Evolutionary conservation across 2,113 vertebrate species (phyloP), one percentile per base, ranked within the genome.

Genomic region (Murina feae): DNA sequence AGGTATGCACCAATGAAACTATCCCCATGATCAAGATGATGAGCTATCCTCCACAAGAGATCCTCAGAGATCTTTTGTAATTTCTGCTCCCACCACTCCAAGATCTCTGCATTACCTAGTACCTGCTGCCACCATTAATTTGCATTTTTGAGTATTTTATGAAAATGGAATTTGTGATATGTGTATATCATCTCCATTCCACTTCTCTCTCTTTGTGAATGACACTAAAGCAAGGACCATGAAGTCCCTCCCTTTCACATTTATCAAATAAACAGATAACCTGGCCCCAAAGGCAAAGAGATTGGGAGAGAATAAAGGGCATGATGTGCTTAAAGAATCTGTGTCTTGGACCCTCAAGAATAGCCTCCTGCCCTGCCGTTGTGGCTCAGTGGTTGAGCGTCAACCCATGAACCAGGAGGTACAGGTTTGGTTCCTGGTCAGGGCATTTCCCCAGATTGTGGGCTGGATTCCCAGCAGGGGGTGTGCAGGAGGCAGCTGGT

Each of bases 241-340:
- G 32, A 81, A 90, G 78, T 44, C 37, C 13, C 10, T n/a, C 49
- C 14, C 63, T 71, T 91, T 95, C 47, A 79, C 32, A 58, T 74
- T 68, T 76, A 35, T 39, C 78, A 76, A 76, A 49, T 68, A 89
- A 94, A 96, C 21, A 87, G 25, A 28, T 60, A 60, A 42, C 32
- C 84, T 21, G 71, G 17, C 4, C 66, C n/a, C 53, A 76, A 93
- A 95, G 71, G 28, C 51, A 39, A 90, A 93, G 78, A 72, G 14
- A 72, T 87, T 6, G 84, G 42, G 10, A 55, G 75, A 78, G 16
- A 71, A 93, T 35, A 58, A 89, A 94, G 8, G 17, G 53, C 9
- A 16, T 69, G 35, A 35, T 20, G n/a, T 74, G 28, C 53, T 72
- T 53, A 44, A 69, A 84, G 86, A 93, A 42, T 83, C 74, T 9